Evolutionary conservation across 53 echinoderm and acorn worm species (phyloP), one percentile per base, ranked within the genome.

Genomic region (Hippasteria phrygiana): DNA sequence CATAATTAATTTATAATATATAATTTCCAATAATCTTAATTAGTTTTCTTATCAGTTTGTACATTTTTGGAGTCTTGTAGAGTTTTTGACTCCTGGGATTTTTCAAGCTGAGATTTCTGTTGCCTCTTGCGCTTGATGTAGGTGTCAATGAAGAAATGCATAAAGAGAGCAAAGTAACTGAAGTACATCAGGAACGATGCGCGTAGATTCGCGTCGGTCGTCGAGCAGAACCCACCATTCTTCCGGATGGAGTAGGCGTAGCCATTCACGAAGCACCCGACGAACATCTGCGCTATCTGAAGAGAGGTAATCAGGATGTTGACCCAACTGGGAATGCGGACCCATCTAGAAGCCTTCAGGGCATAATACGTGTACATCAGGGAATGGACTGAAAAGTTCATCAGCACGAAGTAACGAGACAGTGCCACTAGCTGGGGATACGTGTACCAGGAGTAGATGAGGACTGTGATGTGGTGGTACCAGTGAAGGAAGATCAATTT

Each of bases 351-450:
- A 6, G 98, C 98, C 40, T 93, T 92, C 17, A 97, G 50, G 11
- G 95, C 78, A 91, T 95, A 97, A 89, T 97, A 97, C 47, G 91
- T 92, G 85, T 97, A 97, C 98, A 97, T 97, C 83, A 93, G 66
- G 51, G 98, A 94, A 73, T 97, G 98, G 17, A 97, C 98, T 45
- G 95, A 91, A 79, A 89, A 92, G 78, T 97, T 97, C 95, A 97
- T 95, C 50, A 95, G 92, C 28, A 97, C 93, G 71, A 97, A 97
- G 74, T 97, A 97, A 29, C 98, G 93, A 12, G 94, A 95, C 0
- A 89, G 95, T 5, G 95, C 95, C 29, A 94, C 90, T 47, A 92
- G 67, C 72, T 92, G 94, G 18, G 95, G 90, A 66, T 97, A 97
- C 75, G 92, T 97, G 86, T 97, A 97, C 98, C 98, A 97, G 38